Evolutionary conservation across 1,140 invertebrate species (phyloP).

Genomic region (Zaprionus camerounensis): DNA sequence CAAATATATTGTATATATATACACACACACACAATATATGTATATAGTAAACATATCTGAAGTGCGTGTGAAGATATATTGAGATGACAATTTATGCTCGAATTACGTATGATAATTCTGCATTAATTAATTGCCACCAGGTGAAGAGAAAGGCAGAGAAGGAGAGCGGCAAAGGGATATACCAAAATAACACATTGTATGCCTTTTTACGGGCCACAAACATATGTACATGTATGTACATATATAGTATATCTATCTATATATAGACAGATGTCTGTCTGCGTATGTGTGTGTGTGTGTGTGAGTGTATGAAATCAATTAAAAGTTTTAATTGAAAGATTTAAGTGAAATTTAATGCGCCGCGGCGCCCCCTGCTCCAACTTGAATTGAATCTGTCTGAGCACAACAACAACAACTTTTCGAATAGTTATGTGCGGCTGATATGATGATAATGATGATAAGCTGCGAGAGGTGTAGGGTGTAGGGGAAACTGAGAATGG

Average conservation of each 20-base stretch:
- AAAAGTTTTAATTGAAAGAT: constrained; percentile 78
- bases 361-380: background rate
- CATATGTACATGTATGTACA: background rate
- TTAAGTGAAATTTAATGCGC: constrained; percentile 68
- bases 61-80: constrained; percentile 17
- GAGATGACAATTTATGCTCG: constrained; percentile 26
- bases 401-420: constrained; percentile 13
- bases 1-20: background rate
- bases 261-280: constrained; percentile 11
- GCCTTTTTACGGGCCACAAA: constrained; percentile 34
- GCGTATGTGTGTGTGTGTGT: constrained; percentile 18
- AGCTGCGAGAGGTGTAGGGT: background rate
- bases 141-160: background rate
- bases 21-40: background rate
- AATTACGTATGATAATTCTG: constrained; percentile 21
- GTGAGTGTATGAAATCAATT: constrained; percentile 68
- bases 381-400: constrained; percentile 11
- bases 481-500: no score
- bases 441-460: constrained; percentile 16
- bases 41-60: constrained; percentile 1
- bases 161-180: constrained; percentile 9
- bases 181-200: constrained; percentile 35
- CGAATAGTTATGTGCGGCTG: constrained; percentile 31
- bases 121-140: constrained; percentile 38
- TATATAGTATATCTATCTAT: background rate